Conservation (phyloP, 2,888 invertebrate genomes). For the Germaria angustata region DNA sequence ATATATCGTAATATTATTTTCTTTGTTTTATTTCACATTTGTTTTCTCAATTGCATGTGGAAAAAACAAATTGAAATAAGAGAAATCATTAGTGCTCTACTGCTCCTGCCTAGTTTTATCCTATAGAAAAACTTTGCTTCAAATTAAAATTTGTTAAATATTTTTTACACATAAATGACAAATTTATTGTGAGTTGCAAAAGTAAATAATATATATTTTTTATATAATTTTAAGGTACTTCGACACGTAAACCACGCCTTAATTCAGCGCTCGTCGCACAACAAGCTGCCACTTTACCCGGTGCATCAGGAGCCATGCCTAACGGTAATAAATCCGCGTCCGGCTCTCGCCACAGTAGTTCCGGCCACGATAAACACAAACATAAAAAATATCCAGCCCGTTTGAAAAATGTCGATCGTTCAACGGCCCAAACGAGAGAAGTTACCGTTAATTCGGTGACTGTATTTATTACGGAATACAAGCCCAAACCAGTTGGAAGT, state of each 20-base stretch:
- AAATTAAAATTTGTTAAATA: too few relatives aligned
- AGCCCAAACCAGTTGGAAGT: constrained; percentile 84
- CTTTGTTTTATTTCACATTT: too few relatives aligned
- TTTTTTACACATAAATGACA: too few relatives aligned
- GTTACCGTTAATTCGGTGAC: constrained; percentile 98
- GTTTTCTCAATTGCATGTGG: too few relatives aligned
- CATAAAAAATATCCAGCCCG: constrained; percentile 87
- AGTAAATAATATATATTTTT: background rate
- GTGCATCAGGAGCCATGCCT: constrained; percentile 81
- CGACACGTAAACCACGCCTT: constrained; percentile 94
- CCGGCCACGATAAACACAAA: constrained; percentile 82
- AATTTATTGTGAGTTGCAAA: background rate
- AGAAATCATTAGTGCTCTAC: too few relatives aligned
- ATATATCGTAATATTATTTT: too few relatives aligned
- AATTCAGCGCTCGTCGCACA: constrained; percentile 98
- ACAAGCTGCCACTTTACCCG: constrained; percentile 89
- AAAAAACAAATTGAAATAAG: too few relatives aligned
- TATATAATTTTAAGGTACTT: constrained; percentile 84
- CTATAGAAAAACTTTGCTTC: too few relatives aligned
- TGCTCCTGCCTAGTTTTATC: too few relatives aligned
- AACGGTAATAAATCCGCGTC: constrained; percentile 79
- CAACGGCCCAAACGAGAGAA: constrained; percentile 94
- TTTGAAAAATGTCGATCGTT: constrained; percentile 95
- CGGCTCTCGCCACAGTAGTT: constrained; percentile 76
- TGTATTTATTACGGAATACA: constrained; percentile 97